Evolutionary conservation across 2,113 vertebrate genomes (phyloP).

Genomic region (Lycocorax pyrrhopterus): DNA sequence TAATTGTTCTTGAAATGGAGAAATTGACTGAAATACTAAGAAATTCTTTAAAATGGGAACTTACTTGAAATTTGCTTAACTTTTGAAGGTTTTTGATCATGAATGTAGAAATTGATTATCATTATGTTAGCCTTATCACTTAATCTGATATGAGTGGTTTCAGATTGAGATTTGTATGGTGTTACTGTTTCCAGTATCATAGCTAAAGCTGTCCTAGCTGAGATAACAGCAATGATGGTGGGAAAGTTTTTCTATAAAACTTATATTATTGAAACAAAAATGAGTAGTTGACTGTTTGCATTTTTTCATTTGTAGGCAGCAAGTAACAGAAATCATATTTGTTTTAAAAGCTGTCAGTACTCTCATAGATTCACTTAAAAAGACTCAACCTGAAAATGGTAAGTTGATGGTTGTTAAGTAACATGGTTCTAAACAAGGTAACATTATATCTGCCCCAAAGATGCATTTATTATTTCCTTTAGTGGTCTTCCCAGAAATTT

Average conservation of each 20-base stretch:
- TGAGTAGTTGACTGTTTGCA: background rate
- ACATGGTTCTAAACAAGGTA: background rate
- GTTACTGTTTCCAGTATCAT: background rate
- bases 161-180: background rate
- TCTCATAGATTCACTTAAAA: slow-evolving; percentile 98
- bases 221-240: background rate
- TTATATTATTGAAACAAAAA: background rate
- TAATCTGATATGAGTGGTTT: background rate
- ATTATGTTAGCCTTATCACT: background rate
- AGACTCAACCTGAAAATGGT: slow-evolving; percentile 98
- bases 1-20: background rate
- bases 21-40: background rate
- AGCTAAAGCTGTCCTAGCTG: background rate
- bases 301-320: slow-evolving; percentile 82
- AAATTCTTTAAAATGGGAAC: background rate
- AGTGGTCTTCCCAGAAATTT: background rate
- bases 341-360: slow-evolving; percentile 98
- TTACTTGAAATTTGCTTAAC: background rate
- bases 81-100: background rate
- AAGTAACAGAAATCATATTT: slow-evolving; percentile 99
- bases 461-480: background rate
- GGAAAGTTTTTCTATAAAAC: background rate
- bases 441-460: background rate
- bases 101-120: background rate
- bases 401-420: slow-evolving; percentile 65